These are phyloP conservation scores for Scaptodrosophila latifasciaeformis DNA, from an alignment of 2,888 invertebrate species.

Conservation along the genomic window DNA sequence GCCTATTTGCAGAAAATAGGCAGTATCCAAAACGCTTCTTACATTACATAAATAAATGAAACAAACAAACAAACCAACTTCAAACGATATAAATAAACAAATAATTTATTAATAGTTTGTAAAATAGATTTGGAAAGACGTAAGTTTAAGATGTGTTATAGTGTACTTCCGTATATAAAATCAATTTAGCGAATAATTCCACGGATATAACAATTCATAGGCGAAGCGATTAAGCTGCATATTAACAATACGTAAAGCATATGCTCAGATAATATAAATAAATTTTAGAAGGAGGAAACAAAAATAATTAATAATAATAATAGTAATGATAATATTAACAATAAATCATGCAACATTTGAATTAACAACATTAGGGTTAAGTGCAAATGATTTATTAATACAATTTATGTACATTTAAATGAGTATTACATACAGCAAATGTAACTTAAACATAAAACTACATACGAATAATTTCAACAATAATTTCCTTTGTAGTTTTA, in stretches of 20 bases:
- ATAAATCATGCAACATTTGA: neutral
- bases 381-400: constrained; percentile 42
- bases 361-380: constrained; percentile 43
- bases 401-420: constrained; percentile 53
- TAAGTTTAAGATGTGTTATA: constrained; percentile 61
- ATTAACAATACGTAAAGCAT: constrained; percentile 14
- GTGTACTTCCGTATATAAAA: constrained; percentile 53
- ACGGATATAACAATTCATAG: constrained; percentile 39
- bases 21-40: constrained; percentile 16
- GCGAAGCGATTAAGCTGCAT: constrained; percentile 13
- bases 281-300: no score
- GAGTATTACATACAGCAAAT: constrained; percentile 49
- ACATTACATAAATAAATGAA: constrained; percentile 33
- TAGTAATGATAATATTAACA: constrained; percentile 30
- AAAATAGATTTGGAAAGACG: constrained; percentile 36
- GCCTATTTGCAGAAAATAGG: neutral
- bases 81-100: constrained; percentile 51
- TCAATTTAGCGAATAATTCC: constrained; percentile 45
- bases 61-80: constrained; percentile 53
- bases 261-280: no score
- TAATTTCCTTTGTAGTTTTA: no score
- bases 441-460: constrained; percentile 52
- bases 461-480: constrained; percentile 46
- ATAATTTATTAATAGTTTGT: constrained; percentile 9
- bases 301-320: constrained; percentile 28